Conservation (phyloP, 2,113 vertebrate genomes). For the Cyanoderma ruficeps region DNA sequence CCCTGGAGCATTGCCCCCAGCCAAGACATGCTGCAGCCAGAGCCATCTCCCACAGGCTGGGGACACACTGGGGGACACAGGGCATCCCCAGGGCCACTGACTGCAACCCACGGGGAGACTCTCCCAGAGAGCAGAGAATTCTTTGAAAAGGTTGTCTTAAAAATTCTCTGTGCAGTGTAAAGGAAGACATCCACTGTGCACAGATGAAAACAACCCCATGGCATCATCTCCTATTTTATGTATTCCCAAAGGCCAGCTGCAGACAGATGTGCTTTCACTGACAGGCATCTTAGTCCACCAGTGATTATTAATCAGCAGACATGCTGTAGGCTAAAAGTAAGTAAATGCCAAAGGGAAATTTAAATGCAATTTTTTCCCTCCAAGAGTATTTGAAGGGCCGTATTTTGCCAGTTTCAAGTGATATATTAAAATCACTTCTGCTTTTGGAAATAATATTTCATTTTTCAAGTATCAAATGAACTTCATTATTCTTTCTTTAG, state of each 20-base stretch:
- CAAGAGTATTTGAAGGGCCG: not conserved
- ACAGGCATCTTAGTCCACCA: not conserved
- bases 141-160: not conserved
- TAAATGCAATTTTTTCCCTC: not conserved
- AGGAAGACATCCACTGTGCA: not conserved
- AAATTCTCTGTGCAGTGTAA: not conserved
- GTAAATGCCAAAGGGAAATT: not conserved
- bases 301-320: not conserved
- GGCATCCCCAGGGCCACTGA: rapidly evolving
- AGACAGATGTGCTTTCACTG: not conserved
- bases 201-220: rapidly evolving
- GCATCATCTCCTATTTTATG: rapidly evolving
- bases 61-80: rapidly evolving
- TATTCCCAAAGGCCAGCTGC: not conserved
- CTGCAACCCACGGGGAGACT: rapidly evolving
- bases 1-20: rapidly evolving
- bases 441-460: not conserved
- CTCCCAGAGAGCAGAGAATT: not conserved
- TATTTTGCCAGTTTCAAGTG: not conserved
- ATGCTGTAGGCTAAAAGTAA: not conserved
- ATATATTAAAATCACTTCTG: not conserved
- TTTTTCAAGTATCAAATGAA: not conserved
- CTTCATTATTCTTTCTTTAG: not conserved
- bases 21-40: rapidly evolving
- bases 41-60: rapidly evolving